These are phyloP conservation scores for Peromyscus polionotus DNA, from an alignment of 2,113 vertebrate genomes.

Conservation along the genomic window DNA sequence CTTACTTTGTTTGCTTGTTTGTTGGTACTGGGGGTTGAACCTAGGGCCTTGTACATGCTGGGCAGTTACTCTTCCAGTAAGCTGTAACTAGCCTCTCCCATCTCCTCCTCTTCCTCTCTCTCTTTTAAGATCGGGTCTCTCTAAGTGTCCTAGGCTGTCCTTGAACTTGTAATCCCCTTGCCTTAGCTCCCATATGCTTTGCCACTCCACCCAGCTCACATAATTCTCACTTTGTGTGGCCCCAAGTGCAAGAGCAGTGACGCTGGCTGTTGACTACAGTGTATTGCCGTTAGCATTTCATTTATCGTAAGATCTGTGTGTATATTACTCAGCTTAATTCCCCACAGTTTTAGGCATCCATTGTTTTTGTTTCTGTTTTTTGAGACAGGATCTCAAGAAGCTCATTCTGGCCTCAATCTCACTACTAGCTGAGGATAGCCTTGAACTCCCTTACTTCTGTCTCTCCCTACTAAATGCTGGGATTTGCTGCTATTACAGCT, in stretches of 20 bases:
- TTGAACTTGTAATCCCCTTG: neutral
- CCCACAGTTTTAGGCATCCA: neutral
- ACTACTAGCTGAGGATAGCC: neutral
- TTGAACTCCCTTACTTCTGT: neutral
- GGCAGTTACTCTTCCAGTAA: neutral
- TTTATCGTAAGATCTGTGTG: neutral
- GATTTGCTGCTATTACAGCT: neutral
- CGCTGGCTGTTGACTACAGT: neutral
- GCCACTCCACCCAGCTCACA: neutral
- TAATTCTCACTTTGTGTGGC: neutral
- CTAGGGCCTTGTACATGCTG: neutral
- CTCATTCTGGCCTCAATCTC: neutral
- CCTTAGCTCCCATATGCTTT: neutral
- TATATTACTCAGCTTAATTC: too few species aligned
- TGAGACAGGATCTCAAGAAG: neutral
- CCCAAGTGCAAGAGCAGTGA: neutral
- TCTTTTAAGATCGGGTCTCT: neutral
- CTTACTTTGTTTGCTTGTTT: neutral
- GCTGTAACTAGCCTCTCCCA: neutral
- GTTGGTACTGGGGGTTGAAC: neutral
- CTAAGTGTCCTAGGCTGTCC: neutral
- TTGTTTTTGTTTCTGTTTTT: neutral
- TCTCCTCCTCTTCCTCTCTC: neutral
- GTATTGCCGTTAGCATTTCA: too few species aligned
- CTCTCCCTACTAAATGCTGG: neutral